phyloP scores from a whole-genome alignment of 2,888 invertebrate genomes.

The Leucoptera coffeella region DNA sequence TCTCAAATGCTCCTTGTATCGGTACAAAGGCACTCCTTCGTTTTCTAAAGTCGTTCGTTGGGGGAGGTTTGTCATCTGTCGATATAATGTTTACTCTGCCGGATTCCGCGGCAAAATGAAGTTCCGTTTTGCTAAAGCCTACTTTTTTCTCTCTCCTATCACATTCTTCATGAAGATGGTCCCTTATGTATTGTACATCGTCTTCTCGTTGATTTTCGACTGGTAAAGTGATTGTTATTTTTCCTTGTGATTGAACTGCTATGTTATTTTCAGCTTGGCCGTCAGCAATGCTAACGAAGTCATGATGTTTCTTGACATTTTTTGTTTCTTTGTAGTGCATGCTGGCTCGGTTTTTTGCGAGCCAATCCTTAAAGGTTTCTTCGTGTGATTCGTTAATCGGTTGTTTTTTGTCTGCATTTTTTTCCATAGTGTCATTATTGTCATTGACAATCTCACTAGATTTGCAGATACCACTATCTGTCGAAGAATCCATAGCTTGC shows the following conservation, averaged over 20 bases:
- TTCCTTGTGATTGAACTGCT: constrained; percentile 28
- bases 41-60: constrained; percentile 72
- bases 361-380: constrained; percentile 37
- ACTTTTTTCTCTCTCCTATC: constrained; percentile 64
- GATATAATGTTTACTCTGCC: constrained; percentile 83
- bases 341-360: constrained; percentile 25
- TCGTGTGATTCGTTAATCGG: constrained; percentile 8
- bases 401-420: constrained; percentile 11
- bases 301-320: constrained; percentile 13
- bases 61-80: constrained; percentile 82
- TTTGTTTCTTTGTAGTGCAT: constrained; percentile 8
- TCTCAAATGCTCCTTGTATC: constrained; percentile 29
- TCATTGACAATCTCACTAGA: constrained; percentile 60
- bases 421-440: constrained; percentile 17
- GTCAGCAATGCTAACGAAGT: constrained; percentile 17
- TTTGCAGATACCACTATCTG: constrained; percentile 70
- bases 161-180: constrained; percentile 18
- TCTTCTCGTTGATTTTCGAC: constrained; percentile 21
- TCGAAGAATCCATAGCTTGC: constrained; percentile 68
- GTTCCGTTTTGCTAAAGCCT: constrained; percentile 83
- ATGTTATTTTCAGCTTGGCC: constrained; percentile 22
- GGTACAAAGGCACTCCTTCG: constrained; percentile 53
- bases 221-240: constrained; percentile 34
- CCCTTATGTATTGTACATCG: constrained; percentile 14
- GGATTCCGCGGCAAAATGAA: constrained; percentile 81